These are phyloP conservation scores for Pocillopora verrucosa DNA, from an alignment of 64 coral and sea anemone genomes.

Conservation along the genomic window DNA sequence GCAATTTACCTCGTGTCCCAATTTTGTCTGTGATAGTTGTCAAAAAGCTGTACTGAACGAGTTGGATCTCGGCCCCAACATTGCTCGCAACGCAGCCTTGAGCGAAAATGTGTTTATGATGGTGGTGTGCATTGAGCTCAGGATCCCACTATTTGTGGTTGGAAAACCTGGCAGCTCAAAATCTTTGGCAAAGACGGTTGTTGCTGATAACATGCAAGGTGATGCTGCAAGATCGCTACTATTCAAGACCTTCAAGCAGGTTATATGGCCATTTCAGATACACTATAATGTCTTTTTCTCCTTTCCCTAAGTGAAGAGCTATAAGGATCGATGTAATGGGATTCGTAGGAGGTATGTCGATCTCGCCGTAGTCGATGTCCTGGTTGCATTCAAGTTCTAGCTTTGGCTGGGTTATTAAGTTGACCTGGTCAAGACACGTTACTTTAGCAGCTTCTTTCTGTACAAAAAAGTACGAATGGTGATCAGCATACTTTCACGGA, in stretches of 20 bases:
- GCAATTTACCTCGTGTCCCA: too few species aligned
- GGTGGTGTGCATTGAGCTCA: conserved; percentile 74
- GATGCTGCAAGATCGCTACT: conserved; percentile 49
- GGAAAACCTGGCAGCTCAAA: conserved; percentile 79
- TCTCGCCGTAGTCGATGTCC: too few species aligned
- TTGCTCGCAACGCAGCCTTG: conserved; percentile 66
- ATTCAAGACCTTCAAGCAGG: conserved; percentile 65
- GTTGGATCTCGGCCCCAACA: conserved; percentile 46
- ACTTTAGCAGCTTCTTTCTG: too few species aligned
- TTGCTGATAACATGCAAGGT: conserved; percentile 66
- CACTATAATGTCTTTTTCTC: not conserved
- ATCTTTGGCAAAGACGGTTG: conserved; percentile 76
- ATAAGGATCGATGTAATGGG: not conserved
- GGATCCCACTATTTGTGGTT: conserved; percentile 73
- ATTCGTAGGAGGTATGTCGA: too few species aligned
- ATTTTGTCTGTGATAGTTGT: conserved; percentile 20
- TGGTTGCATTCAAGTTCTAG: too few species aligned
- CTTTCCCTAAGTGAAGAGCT: not conserved
- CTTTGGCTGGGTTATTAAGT: too few species aligned
- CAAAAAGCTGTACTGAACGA: conserved; percentile 61
- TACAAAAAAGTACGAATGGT: too few species aligned
- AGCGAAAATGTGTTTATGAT: conserved; percentile 81
- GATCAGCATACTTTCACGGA: too few species aligned
- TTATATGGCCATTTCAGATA: conserved; percentile 9
- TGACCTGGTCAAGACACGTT: too few species aligned